These are phyloP conservation scores for Xiphophorus maculatus DNA, from an alignment of 2,113 vertebrate species.

Conservation along the genomic window DNA sequence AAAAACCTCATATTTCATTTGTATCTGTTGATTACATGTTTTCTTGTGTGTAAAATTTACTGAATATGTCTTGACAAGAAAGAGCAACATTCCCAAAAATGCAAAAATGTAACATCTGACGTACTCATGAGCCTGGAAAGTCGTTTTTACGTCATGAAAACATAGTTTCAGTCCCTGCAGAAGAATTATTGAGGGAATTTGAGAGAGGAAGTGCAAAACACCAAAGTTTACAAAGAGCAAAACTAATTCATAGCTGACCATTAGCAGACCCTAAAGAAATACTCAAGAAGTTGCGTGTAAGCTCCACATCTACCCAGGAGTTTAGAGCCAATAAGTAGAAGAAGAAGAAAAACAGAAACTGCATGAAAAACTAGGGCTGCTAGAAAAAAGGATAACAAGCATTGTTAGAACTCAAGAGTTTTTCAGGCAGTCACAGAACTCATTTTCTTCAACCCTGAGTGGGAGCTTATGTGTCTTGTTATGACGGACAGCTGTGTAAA, in stretches of 20 bases:
- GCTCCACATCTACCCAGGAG: constrained; percentile 52
- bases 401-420: constrained; percentile 21
- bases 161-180: not conserved
- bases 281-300: constrained; percentile 8
- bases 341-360: constrained; percentile 18
- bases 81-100: not conserved
- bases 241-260: constrained; percentile 28
- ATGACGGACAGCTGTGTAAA: constrained; percentile 63
- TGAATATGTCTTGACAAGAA: not conserved
- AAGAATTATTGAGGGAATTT: constrained; percentile 12
- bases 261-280: constrained; percentile 23
- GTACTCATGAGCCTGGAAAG: not conserved
- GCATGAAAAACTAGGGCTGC: constrained; percentile 44
- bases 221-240: constrained; percentile 26
- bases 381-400: constrained; percentile 59
- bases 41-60: not conserved
- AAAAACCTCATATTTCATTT: not conserved
- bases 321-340: constrained; percentile 47
- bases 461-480: constrained; percentile 40
- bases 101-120: not conserved
- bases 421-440: constrained; percentile 45
- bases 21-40: not conserved
- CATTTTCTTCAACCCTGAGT: constrained; percentile 54
- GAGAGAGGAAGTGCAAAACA: not conserved
- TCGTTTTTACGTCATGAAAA: constrained; percentile 10